A percentile compares a stretch with the other conserved stretches of the same genome.
These are phyloP conservation scores for Tamias sibiricus DNA, from an alignment of 2,113 vertebrate genomes.

Conservation along the genomic window DNA sequence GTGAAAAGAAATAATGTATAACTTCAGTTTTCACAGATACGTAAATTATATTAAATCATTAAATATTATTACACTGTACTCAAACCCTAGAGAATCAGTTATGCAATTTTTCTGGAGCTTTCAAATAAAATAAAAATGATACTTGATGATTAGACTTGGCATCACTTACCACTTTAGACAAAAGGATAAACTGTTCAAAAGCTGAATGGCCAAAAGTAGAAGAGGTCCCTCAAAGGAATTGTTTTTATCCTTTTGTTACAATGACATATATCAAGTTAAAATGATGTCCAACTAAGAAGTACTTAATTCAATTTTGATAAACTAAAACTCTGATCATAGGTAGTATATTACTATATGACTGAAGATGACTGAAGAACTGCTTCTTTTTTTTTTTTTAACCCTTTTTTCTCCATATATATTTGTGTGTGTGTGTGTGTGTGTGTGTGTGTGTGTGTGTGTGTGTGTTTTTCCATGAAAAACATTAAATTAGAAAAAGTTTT, in stretches of 20 bases:
- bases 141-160: not conserved
- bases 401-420: too few species aligned
- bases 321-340: not conserved
- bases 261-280: not conserved
- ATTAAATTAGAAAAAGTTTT: constrained; percentile 4
- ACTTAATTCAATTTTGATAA: constrained; percentile 26
- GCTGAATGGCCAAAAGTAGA: not conserved
- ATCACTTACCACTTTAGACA: not conserved
- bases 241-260: constrained; percentile 26
- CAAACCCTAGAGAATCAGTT: not conserved
- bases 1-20: constrained; percentile 18
- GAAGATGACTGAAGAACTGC: not conserved
- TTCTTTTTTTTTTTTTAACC: not conserved
- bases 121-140: constrained; percentile 23
- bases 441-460: too few species aligned
- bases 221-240: not conserved
- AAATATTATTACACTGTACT: constrained; percentile 9
- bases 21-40: not conserved
- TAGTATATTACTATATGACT: not conserved
- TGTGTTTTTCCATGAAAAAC: constrained; percentile 24
- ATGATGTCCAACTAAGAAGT: not conserved
- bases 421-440: too few species aligned
- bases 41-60: not conserved
- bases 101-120: not conserved
- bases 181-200: not conserved